Base-by-base conservation (phyloP, 2,888 invertebrate species). In the Eulithis prunata region DNA sequence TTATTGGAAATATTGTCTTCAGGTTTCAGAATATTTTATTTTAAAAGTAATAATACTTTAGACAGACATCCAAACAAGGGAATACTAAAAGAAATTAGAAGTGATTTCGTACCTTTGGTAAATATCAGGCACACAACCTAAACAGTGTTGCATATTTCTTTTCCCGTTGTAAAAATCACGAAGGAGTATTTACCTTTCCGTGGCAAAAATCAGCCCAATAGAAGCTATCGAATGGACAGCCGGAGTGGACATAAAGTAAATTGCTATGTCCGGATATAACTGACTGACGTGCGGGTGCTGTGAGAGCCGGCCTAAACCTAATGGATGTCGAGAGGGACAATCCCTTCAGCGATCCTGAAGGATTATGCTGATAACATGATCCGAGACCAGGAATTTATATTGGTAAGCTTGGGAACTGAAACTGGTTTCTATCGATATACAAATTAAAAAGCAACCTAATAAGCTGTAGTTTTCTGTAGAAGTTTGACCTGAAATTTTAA, bases 261-360 rank as follows among this genome's bases (percentile, higher is more conserved):
- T 70, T 71, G 68, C 71, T 72, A 71, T 69, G 72, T 75, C 68
- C 32, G 64, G 62, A 52, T 64, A 64, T 70, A 66, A 76, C 68
- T 74, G 72, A 76, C 68, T 74, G 72, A 73, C 70, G 68, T 74
- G 73, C 54, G 72, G 66, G 67, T 54, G 56, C 43, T 41, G 62
- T 60, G 69, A 69, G 63, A 69, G 63, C 52, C 55, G 56, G 58
- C 52, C 64, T 64, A 61, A 64, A 72, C 66, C 68, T 73, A 73
- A 73, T 73, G 71, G 72, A 68, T 51, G 36, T 62, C 38, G 57
- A 28, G 51, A 49, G 14, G 51, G 57, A 54, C 56, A 67, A 61
- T 56, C 53, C 60, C 45, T 57, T 63, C 46, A 36, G 53, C 60
- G 38, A 8, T 32, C 57, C 54, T 46, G 28, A 12, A 57, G 61